Evolutionary conservation across 2,797 vertebrate genomes (phyloP).

Genomic region (Tolypeutes matacus): DNA sequence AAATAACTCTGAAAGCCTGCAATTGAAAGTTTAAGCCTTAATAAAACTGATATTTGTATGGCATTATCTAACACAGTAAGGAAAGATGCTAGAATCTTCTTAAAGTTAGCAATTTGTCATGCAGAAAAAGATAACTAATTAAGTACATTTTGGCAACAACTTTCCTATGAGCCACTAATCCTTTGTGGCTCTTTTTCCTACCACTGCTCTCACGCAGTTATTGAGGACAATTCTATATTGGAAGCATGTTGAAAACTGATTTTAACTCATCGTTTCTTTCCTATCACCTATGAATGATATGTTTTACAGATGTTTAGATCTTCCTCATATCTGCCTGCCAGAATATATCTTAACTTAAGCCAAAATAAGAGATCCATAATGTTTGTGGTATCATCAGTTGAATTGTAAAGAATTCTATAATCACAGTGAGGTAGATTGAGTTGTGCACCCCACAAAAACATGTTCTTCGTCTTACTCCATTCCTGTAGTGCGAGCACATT

Average conservation of each 20-base stretch:
- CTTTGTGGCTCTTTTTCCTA: not conserved
- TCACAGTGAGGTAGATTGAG: not conserved
- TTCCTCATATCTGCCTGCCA: not conserved
- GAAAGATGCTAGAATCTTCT: conserved; percentile 4
- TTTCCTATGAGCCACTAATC: not conserved
- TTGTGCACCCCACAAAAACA: too few species aligned
- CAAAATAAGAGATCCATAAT: not conserved
- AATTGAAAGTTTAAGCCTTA: conserved; percentile 28
- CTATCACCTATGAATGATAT: not conserved
- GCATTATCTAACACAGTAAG: not conserved
- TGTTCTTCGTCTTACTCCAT: too few species aligned
- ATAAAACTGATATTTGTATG: conserved; percentile 13
- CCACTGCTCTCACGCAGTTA: not conserved
- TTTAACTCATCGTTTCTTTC: conserved; percentile 38
- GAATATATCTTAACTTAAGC: not conserved
- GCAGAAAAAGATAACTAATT: not conserved
- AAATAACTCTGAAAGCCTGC: not conserved
- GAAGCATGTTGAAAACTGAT: conserved; percentile 11
- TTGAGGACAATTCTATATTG: not conserved
- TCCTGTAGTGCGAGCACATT: too few species aligned
- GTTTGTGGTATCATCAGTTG: not conserved
- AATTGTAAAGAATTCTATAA: conserved; percentile 3
- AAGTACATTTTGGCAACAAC: not conserved
- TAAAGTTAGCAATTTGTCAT: not conserved
- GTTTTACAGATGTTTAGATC: conserved; percentile 30